phyloP scores from a whole-genome alignment of 2,888 invertebrate species.

The Drosophila mimetica region DNA sequence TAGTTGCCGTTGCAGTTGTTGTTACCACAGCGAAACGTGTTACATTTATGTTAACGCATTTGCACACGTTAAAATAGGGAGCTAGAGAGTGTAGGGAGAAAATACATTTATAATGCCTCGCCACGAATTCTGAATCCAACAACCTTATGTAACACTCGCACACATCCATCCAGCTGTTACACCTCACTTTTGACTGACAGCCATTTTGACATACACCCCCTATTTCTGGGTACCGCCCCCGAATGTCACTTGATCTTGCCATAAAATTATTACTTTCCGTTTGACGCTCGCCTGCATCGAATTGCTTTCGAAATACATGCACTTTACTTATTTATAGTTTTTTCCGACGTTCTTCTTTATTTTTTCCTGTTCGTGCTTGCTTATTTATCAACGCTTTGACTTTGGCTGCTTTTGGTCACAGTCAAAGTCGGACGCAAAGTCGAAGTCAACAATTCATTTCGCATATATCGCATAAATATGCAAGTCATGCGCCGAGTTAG shows the following conservation, averaged over 20 bases:
- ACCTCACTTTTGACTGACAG: constrained; percentile 72
- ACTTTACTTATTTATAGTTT: constrained; percentile 69
- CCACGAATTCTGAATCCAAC: constrained; percentile 67
- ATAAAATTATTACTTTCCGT: constrained; percentile 61
- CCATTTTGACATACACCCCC: constrained; percentile 60
- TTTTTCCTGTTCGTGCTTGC: constrained; percentile 34
- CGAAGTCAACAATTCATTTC: constrained; percentile 63
- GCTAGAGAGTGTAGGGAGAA: constrained; percentile 22
- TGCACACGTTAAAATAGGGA: constrained; percentile 59
- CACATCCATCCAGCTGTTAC: constrained; percentile 48
- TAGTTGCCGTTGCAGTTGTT: constrained; percentile 43
- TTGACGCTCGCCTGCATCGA: constrained; percentile 53
- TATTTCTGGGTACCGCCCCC: not conserved
- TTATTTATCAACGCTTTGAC: constrained; percentile 28
- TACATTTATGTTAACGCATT: constrained; percentile 78
- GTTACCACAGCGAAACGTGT: constrained; percentile 75
- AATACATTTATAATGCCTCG: constrained; percentile 48
- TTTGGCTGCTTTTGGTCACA: constrained; percentile 27
- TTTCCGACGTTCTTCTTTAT: constrained; percentile 18
- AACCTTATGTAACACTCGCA: constrained; percentile 54
- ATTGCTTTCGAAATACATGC: constrained; percentile 66
- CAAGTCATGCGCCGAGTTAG: constrained; percentile 72
- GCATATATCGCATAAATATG: constrained; percentile 71
- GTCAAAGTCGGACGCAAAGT: constrained; percentile 18
- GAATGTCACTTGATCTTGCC: constrained; percentile 68